A percentile compares a stretch with the other conserved stretches of the same genome.
These are phyloP conservation scores for Myotis daubentonii DNA, from an alignment of 2,797 vertebrate species.

Conservation along the genomic window DNA sequence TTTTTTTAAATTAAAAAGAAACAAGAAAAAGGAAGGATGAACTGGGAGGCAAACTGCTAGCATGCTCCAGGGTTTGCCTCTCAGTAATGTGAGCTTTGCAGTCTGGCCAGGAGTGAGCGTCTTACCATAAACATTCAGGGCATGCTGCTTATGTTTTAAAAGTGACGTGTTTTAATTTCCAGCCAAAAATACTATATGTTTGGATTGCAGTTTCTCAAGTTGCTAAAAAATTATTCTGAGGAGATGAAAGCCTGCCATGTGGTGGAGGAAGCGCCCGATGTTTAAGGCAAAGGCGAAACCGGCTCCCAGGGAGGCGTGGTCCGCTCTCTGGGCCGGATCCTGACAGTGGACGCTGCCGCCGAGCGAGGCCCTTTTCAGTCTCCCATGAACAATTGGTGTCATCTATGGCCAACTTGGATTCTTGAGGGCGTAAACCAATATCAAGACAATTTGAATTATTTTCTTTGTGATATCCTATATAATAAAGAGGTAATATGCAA, in stretches of 20 bases:
- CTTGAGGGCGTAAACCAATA: conserved; percentile 2
- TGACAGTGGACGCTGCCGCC: conserved; percentile 20
- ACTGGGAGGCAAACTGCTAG: conserved; percentile 75
- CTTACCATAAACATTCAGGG: conserved; percentile 77
- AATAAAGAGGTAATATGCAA: too few relatives aligned
- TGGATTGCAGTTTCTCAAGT: conserved; percentile 76
- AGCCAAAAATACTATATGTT: conserved; percentile 73
- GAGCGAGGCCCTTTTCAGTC: conserved; percentile 41
- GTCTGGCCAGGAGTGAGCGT: conserved; percentile 73
- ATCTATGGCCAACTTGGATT: conserved; percentile 71
- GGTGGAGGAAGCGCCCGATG: conserved; percentile 73
- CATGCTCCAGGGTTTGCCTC: conserved; percentile 76
- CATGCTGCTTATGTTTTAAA: conserved; percentile 77
- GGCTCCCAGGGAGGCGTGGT: conserved; percentile 68
- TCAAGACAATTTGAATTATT: conserved; percentile 8
- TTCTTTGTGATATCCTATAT: background rate
- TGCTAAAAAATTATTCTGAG: conserved; percentile 79
- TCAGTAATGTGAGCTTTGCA: conserved; percentile 64
- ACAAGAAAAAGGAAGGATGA: conserved; percentile 58
- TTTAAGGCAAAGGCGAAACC: conserved; percentile 73
- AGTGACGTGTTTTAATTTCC: conserved; percentile 77
- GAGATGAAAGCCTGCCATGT: conserved; percentile 77
- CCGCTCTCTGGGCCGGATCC: conserved; percentile 62
- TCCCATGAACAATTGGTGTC: conserved; percentile 57
- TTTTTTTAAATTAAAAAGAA: too few relatives aligned